Percentiles rank a stretch among this genome's conserved stretches.
These are phyloP conservation scores for Buathra laborator DNA, from an alignment of 2,888 invertebrate species.

Conservation along the genomic window DNA sequence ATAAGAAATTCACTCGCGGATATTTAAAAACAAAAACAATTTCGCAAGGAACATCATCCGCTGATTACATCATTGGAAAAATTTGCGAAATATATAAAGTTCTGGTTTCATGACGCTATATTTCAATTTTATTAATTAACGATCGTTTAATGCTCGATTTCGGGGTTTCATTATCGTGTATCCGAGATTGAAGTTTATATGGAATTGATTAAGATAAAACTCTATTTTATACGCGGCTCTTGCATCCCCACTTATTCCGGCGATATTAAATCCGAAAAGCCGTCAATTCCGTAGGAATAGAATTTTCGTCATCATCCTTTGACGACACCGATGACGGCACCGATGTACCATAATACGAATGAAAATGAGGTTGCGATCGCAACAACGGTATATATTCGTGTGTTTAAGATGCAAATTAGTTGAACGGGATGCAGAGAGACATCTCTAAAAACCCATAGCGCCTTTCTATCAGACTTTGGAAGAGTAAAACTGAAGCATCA, in stretches of 20 bases:
- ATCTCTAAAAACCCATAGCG: neutral
- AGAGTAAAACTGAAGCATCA: neutral
- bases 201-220: no score
- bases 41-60: neutral
- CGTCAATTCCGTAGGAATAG: neutral
- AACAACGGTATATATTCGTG: conserved; percentile 58
- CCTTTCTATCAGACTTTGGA: neutral
- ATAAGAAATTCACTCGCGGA: no score
- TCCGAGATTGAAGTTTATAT: no score
- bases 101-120: neutral
- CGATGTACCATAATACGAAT: conserved; percentile 24
- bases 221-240: no score
- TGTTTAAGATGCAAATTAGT: conserved; percentile 17
- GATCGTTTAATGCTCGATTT: no score
- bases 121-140: no score
- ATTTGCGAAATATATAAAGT: no score
- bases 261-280: neutral
- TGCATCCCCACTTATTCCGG: neutral
- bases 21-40: no score
- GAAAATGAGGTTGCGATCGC: conserved; percentile 56
- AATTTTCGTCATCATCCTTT: neutral
- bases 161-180: no score
- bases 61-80: no score
- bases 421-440: neutral
- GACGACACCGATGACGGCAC: neutral